Evolutionary conservation across 2,797 vertebrate species (phyloP), one percentile per base, ranked within the genome.

Genomic region (Novumbra hubbsi): DNA sequence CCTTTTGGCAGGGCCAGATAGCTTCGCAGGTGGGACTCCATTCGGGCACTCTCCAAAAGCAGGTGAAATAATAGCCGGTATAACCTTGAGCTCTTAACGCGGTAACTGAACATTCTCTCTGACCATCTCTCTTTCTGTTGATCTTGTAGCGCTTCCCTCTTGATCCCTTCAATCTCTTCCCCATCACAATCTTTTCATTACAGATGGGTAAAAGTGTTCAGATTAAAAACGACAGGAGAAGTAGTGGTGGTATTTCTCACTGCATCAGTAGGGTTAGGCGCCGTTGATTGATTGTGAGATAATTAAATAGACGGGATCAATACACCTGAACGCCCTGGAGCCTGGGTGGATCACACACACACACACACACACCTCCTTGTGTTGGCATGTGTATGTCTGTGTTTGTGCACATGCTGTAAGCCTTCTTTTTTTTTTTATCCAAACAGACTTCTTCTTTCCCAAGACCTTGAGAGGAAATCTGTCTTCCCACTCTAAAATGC

Each of bases 41-140:
- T 88, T 79, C 78, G 32, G 77, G 78, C 80, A 83, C 24, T 63
- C 81, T 85, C 81, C 77, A 83, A 81, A 76, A 85, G 87, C 81
- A 87, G 83, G 76, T 76, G 84, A 82, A 92, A 86, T 89, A 90
- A 91, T 87, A 81, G 82, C 78, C 70, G 77, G 88, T 79, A 88
- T 89, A 92, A 89, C 89, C 87, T 87, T 85, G 86, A 83, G 74
- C 24, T 1, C 70, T 55, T 55, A n/a, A 72, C 71, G 76, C 70
- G 76, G 79, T 76, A 83, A 83, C 81, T 74, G 82, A 57, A 60
- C 21, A 24, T 12, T 5, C 24, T 28, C 41, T 28, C 45, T 50
- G 6, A 28, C 21, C 15, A 5, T 28, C 68, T 49, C 21, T 48
- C 38, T 15, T 38, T 48, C 38, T 24, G 32, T 48, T 34, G 27